Evolutionary conservation across 2,113 vertebrate species (phyloP), one percentile per base, ranked within the genome.

Genomic region (Brachyistius frenatus): DNA sequence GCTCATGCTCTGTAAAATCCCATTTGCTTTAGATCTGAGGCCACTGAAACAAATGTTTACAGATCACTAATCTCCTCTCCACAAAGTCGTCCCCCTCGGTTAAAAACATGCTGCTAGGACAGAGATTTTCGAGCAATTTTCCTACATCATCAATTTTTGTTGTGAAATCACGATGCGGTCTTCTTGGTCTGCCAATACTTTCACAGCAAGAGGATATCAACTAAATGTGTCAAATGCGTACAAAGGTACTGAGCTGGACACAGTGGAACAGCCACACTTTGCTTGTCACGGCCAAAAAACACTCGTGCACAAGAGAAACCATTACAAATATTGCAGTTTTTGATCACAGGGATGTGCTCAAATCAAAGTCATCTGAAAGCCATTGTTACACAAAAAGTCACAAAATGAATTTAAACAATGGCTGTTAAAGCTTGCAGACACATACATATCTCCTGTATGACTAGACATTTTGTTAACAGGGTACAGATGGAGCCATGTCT

Each of bases 261-360:
- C 7, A 44, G 30, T 16, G 39, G 5, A 36, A 62, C 47, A 68
- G 52, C n/a, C 41, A 47, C 67, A 69, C 37, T 76, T 49, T 65
- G 55, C 60, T 69, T 58, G 31, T 30, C 9, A 35, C 39, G 36
- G 23, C 23, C 37, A 56, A 47, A 70, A 65, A 10, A n/a, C 10
- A 44, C 47, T 53, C 32, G 78, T 10, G 55, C 64, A 47, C 30
- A 46, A 52, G 6, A 50, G 44, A 77, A 70, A 35, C 1, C 23
- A 62, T 72, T 66, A 71, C 3, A 72, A 62, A 68, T 71, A 55
- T 35, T 71, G 52, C 10, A 52, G 50, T 72, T 85, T 84, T 11
- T 47, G 46, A 75, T 39, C 15, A 58, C 16, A 3, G 15, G 49
- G 32, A 44, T 33, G 41, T 32, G 63, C 32, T 79, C 23, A 49